Base-by-base conservation (phyloP, 1,140 invertebrate genomes). In the Chironomus striatipennis region DNA sequence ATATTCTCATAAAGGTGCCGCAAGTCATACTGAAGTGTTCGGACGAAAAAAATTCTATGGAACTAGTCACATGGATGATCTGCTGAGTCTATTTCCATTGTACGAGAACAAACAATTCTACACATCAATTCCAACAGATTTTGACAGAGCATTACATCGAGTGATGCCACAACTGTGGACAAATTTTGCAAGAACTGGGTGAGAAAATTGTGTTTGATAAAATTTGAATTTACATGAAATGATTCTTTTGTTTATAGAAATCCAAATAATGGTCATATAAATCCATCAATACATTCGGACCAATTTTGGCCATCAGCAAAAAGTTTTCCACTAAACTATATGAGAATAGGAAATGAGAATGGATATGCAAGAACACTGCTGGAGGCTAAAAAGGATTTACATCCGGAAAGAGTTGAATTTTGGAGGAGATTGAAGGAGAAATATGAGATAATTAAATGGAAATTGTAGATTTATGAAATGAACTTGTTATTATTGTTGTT, bases 311-410 rank as follows among this genome's bases (percentile, higher is more conserved):
- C 8, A 15, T 57, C 47, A 15, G 47, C 47, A 12, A 57, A 57
- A 15, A 57, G 15, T 0, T 57, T 57, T 57, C 47, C 47, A 12
- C 47, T 57, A n/a, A 5, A 57, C n/a, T 57, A 57, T 15, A 57
- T 57, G 47, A 57, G 47, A 57, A 57, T 57, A 15, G 47, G 47
- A 12, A 57, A 57, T 57, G 47, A 57, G n/a, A 57, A 57, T 57
- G 47, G 47, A 57, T 12, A 57, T n/a, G 12, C 47, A 12, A 57
- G 47, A 57, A 57, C 12, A 57, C 4, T 57, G 47, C 12, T 57
- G 1, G 47, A 57, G n/a, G 12, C n/a, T 0, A 57, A 57, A 15
- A 4, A 1, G 5, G 12, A 15, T 4, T 57, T 57, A 15, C 4
- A n/a, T 5, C 8, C 47, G 12, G 47, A 57, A 15, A 57, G 47